Conservation (phyloP, 2,113 vertebrate species). For the Ceuthmochares aereus region DNA sequence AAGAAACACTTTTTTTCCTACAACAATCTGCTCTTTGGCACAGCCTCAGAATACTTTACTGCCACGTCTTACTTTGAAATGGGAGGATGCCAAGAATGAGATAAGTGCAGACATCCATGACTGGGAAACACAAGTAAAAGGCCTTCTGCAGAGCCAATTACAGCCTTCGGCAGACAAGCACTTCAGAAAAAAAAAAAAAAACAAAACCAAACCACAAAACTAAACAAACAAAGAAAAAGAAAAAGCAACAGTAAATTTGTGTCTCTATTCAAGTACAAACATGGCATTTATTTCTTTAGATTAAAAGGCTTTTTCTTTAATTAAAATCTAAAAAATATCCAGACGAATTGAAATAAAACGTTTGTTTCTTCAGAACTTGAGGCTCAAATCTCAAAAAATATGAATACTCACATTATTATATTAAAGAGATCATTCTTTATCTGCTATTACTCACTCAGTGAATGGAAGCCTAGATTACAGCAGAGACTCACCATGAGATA, state of each 20-base stretch:
- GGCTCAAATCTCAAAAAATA: background rate
- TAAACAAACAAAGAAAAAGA: conserved; percentile 41
- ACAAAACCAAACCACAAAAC: background rate
- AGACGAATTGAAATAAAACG: background rate
- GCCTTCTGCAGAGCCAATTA: conserved; percentile 58
- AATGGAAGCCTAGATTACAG: background rate
- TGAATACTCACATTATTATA: background rate
- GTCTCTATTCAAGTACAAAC: background rate
- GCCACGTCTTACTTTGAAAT: conserved; percentile 81
- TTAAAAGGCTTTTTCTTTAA: background rate
- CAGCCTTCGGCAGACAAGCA: background rate
- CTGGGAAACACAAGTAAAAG: conserved; percentile 60
- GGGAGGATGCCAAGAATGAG: conserved; percentile 79
- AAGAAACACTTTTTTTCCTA: conserved; percentile 72
- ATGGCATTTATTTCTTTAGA: background rate
- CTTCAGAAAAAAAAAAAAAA: background rate
- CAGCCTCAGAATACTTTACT: conserved; percentile 77
- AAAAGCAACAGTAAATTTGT: conserved; percentile 31
- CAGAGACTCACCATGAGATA: background rate
- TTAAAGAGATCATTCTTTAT: background rate
- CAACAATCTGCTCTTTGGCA: conserved; percentile 78
- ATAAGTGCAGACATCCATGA: conserved; percentile 73
- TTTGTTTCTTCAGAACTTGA: background rate
- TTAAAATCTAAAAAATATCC: background rate
- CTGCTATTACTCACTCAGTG: background rate